Evolutionary conservation across 2,888 invertebrate species (phyloP).

Genomic region (Hybos culiciformis): DNA sequence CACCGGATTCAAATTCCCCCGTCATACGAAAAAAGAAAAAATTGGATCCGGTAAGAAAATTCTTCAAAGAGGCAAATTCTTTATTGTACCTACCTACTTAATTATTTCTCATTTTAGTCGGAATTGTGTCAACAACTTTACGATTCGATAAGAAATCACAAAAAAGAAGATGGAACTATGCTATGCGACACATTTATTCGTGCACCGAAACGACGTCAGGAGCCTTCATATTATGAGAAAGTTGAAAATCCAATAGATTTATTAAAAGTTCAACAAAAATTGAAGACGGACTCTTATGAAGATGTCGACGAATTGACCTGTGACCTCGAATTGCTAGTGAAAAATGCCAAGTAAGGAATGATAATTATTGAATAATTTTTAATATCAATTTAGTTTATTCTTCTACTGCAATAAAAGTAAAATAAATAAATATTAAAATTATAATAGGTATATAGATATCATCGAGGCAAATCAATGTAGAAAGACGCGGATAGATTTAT

Average conservation of each 20-base stretch:
- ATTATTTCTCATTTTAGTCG: conserved; percentile 38
- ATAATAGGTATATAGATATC: no score
- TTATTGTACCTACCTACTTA: neutral
- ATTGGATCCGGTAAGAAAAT: conserved; percentile 60
- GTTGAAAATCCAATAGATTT: conserved; percentile 92
- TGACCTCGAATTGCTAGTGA: conserved; percentile 83
- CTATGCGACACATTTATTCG: conserved; percentile 90
- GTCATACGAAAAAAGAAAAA: conserved; percentile 50
- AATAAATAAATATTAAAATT: no score
- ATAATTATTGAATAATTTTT: no score
- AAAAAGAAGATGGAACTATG: conserved; percentile 81
- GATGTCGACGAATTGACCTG: conserved; percentile 81
- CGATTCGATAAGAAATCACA: conserved; percentile 78
- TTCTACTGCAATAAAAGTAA: no score
- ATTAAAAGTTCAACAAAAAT: conserved; percentile 81
- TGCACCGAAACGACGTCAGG: conserved; percentile 85
- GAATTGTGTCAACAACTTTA: conserved; percentile 85
- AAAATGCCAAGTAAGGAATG: conserved; percentile 95
- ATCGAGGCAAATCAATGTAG: no score
- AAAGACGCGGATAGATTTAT: no score
- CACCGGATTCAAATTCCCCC: conserved; percentile 36
- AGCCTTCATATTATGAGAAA: conserved; percentile 82
- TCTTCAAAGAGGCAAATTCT: neutral
- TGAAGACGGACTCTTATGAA: conserved; percentile 93
- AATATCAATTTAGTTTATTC: no score